A percentile compares a stretch with the other conserved stretches of the same genome.
These are phyloP conservation scores for Reticulitermes speratus DNA, from an alignment of 1,140 invertebrate genomes.

Conservation along the genomic window DNA sequence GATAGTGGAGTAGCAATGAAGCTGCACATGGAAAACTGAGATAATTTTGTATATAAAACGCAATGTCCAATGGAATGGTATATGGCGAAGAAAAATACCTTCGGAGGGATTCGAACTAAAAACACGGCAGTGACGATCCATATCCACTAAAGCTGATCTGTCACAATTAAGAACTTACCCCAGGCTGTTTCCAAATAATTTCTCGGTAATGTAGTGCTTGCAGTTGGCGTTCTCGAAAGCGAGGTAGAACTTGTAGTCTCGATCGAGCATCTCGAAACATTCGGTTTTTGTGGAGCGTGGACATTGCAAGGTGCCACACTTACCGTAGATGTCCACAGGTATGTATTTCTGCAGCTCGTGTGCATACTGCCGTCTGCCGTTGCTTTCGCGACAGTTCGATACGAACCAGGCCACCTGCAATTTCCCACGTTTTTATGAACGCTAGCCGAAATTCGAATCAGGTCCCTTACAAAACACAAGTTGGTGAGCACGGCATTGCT, in stretches of 20 bases:
- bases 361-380: conserved; percentile 83
- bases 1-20: too few relatives aligned
- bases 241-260: conserved; percentile 96
- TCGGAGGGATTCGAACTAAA: too few relatives aligned
- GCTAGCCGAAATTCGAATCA: too few relatives aligned
- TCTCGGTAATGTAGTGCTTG: conserved; percentile 94
- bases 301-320: conserved; percentile 82
- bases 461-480: too few relatives aligned
- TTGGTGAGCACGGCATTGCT: too few relatives aligned
- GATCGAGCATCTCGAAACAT: conserved; percentile 88
- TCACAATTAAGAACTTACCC: conserved; percentile 56
- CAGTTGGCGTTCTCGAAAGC: conserved; percentile 98
- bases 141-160: background rate
- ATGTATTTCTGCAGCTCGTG: conserved; percentile 84
- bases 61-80: too few relatives aligned
- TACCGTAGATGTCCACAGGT: conserved; percentile 89
- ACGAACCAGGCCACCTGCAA: conserved; percentile 92
- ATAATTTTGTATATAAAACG: too few relatives aligned
- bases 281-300: conserved; percentile 74
- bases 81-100: too few relatives aligned
- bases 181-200: conserved; percentile 92
- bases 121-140: too few relatives aligned
- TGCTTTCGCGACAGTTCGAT: conserved; percentile 90
- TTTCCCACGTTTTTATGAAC: too few relatives aligned
- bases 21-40: too few relatives aligned